These are phyloP conservation scores for Patella depressa DNA, from an alignment of 2,888 invertebrate genomes.

Conservation along the genomic window DNA sequence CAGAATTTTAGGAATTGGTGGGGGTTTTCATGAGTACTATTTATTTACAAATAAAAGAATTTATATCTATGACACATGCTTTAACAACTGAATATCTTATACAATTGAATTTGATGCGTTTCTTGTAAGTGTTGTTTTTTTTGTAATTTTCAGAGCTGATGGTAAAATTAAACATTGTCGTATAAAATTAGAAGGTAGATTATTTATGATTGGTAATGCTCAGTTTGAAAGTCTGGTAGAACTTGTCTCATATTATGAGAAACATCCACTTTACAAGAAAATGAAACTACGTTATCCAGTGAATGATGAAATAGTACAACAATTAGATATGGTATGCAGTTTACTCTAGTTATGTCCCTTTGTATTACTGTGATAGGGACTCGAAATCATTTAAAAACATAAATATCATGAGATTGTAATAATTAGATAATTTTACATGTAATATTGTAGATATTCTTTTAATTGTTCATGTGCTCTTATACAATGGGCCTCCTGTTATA, in stretches of 20 bases:
- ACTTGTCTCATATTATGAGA: slow-evolving; percentile 91
- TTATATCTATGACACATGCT: too few relatives aligned
- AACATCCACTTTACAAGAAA: slow-evolving; percentile 90
- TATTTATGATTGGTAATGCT: slow-evolving; percentile 90
- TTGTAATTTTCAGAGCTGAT: slow-evolving; percentile 80
- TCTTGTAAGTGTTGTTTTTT: neutral
- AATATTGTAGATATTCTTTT: neutral
- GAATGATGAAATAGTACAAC: slow-evolving; percentile 59
- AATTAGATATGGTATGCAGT: slow-evolving; percentile 60
- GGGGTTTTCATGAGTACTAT: too few relatives aligned
- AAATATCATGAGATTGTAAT: too few relatives aligned
- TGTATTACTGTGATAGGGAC: neutral
- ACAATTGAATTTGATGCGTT: neutral
- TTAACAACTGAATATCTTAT: too few relatives aligned
- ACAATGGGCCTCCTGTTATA: neutral
- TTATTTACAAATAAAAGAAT: too few relatives aligned
- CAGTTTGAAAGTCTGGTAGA: slow-evolving; percentile 97
- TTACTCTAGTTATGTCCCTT: neutral
- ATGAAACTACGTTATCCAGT: slow-evolving; percentile 83
- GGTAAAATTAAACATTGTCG: slow-evolving; percentile 97
- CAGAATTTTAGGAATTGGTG: too few relatives aligned
- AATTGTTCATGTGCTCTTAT: neutral
- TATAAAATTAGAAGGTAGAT: slow-evolving; percentile 90
- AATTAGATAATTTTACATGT: too few relatives aligned
- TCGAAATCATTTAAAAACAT: too few relatives aligned